Base-by-base conservation (phyloP, 2,888 invertebrate species). In the Vanessa cardui region DNA sequence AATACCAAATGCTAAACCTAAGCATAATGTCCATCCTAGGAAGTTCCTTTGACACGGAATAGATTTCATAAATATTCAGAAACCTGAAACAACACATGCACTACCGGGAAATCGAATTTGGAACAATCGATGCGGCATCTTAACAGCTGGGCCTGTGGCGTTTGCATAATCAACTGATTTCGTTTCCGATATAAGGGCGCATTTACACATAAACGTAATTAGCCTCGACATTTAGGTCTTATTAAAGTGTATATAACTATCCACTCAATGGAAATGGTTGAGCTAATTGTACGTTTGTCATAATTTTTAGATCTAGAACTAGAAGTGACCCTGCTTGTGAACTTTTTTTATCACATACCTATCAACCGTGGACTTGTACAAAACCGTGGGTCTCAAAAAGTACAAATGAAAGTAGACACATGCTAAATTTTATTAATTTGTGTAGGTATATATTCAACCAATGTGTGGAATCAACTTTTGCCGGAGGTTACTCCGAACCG, bases 71-170 rank as follows among this genome's bases (percentile, higher is more conserved):
- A 69, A 79, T 71, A 76, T 74, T 72, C 68, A 75, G 67, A 62
- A 49, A 70, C 31, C 62, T 62, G 71, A 69, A 66, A 62, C 69
- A 69, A 69, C 72, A 69, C 62, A 64, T 60, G 70, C 50, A 65
- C 65, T 46, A 49, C 58, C 33, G 49, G 69, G 61, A 69, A 72
- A 75, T 72, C 72, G 77, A 76, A 77, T 75, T 62, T 18, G 61
- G 70, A 70, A 68, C 77, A 68, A 78, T 75, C 74, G 71, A 65
- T 72, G 66, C 64, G 72, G 65, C 70, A 62, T 72, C 68, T 75
- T 76, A 74, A 72, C 81, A 80, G 78, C 76, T 78, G 80, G 66
- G 75, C 21, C 68, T 18, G 58, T 62, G 68, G 58, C 56, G 79
- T 80, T 80, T 79, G 73, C 78, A 80, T 79, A 78, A 74, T 73